phyloP scores from a whole-genome alignment of 2,797 vertebrate species.

The Muraenolepis orangiensis region DNA sequence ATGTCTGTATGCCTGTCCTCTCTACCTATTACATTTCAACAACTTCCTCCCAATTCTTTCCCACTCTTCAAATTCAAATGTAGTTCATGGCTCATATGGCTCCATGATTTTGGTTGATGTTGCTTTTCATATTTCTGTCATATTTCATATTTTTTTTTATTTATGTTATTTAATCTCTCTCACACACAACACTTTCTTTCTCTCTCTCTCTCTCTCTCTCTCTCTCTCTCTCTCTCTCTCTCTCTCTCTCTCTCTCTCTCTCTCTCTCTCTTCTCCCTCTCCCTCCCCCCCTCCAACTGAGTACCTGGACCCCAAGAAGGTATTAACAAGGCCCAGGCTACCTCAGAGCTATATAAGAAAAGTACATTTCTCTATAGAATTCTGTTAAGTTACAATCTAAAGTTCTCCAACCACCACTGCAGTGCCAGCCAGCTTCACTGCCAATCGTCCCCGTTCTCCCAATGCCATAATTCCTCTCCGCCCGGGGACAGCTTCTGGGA shows the following conservation, averaged over 20 bases:
- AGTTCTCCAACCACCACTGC: neutral
- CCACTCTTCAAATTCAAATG: neutral
- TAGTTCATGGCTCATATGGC: neutral
- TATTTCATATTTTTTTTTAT: neutral
- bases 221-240: constrained; percentile 25
- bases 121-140: too few relatives aligned
- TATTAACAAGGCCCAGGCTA: too few relatives aligned
- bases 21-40: neutral
- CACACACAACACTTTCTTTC: too few relatives aligned
- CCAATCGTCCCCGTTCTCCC: too few relatives aligned
- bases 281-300: neutral
- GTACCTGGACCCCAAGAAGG: too few relatives aligned
- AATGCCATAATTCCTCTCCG: too few relatives aligned
- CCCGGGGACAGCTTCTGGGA: too few relatives aligned
- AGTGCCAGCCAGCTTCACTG: neutral
- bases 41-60: neutral
- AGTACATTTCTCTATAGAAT: too few relatives aligned
- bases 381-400: too few relatives aligned
- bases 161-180: neutral
- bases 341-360: too few relatives aligned
- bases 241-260: neutral
- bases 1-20: constrained; percentile 19
- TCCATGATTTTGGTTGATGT: neutral
- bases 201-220: constrained; percentile 21
- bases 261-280: neutral